Percentiles rank a stretch among this genome's conserved stretches.
Conservation (phyloP, 2,888 invertebrate species). For the Pterostichus niger region DNA sequence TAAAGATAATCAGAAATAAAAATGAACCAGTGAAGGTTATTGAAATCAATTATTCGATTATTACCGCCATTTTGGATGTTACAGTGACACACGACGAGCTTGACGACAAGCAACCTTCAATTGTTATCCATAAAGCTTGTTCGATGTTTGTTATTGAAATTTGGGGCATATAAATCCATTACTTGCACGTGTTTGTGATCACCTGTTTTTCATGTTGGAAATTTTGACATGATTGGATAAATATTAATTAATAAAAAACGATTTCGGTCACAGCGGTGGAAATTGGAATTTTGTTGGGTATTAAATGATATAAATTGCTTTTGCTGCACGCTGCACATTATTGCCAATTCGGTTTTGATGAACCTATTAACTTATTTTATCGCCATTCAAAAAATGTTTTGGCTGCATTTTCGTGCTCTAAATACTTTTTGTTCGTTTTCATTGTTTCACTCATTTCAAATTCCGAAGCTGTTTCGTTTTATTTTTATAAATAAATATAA, state of each 20-base stretch:
- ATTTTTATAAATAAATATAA: too few species aligned
- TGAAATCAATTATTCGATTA: constrained; percentile 27
- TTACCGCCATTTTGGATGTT: background rate
- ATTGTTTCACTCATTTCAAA: background rate
- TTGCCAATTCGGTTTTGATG: constrained; percentile 19
- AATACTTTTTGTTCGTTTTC: background rate
- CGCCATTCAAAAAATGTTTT: constrained; percentile 19
- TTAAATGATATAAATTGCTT: constrained; percentile 32
- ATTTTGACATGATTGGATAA: constrained; percentile 1
- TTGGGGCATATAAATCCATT: constrained; percentile 11
- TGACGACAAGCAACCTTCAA: constrained; percentile 23
- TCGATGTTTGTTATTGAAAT: background rate
- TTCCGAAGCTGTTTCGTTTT: too few species aligned
- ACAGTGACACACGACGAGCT: background rate
- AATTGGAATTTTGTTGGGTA: constrained; percentile 23
- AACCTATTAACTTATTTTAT: constrained; percentile 19
- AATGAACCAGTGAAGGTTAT: constrained; percentile 17
- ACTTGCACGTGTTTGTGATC: background rate
- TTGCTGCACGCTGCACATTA: background rate
- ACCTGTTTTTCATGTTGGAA: background rate
- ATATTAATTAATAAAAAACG: background rate
- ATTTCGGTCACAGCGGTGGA: background rate
- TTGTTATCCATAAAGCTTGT: constrained; percentile 12
- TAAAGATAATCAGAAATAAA: constrained; percentile 31
- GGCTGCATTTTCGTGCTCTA: background rate